Evolutionary conservation across 2,113 vertebrate genomes (phyloP).

Genomic region (Daboia siamensis): DNA sequence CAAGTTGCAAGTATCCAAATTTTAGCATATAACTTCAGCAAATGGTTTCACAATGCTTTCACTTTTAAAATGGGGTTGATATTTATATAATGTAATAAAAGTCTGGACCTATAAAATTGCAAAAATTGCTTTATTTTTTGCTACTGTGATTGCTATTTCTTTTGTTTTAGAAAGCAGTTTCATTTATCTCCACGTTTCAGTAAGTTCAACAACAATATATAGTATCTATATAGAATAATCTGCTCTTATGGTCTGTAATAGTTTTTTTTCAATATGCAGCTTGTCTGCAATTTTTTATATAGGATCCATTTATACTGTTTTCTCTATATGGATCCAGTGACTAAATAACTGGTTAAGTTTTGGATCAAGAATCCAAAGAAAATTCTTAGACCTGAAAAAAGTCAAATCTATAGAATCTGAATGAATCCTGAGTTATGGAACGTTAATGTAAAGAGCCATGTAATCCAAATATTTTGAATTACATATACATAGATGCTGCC

Average conservation of each 20-base stretch:
- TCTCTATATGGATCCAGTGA: neutral
- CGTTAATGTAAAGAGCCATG: neutral
- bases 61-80: neutral
- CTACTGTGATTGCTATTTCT: neutral
- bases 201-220: neutral
- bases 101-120: neutral
- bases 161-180: neutral
- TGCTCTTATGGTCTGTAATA: too few relatives aligned
- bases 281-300: neutral
- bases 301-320: neutral
- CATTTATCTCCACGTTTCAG: neutral
- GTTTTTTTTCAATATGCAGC: neutral
- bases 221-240: neutral
- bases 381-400: neutral
- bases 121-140: neutral
- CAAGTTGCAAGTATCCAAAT: neutral
- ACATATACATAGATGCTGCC: neutral
- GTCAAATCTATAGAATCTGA: neutral
- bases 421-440: neutral
- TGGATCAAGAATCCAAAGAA: neutral
- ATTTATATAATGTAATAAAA: neutral
- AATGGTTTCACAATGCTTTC: neutral
- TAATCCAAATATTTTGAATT: neutral
- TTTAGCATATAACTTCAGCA: neutral
- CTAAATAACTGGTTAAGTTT: neutral